Evolutionary conservation across 1,140 invertebrate species (phyloP).

Genomic region (Cotesia typhae): DNA sequence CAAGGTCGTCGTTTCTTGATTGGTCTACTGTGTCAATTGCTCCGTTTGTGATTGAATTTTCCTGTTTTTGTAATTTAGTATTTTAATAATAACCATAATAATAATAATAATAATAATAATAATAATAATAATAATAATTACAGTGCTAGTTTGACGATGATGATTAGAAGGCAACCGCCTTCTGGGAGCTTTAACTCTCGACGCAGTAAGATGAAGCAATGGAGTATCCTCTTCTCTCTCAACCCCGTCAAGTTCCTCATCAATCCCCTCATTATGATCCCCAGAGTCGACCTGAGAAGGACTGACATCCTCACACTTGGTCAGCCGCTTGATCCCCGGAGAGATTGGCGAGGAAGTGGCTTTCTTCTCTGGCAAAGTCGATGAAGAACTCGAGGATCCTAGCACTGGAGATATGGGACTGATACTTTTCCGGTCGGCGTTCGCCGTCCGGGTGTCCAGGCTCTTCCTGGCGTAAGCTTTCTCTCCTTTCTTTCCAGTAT

Average conservation of each 20-base stretch:
- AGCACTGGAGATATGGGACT: slow-evolving; percentile 27
- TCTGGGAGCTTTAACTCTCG: slow-evolving; percentile 71
- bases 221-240: slow-evolving; percentile 67
- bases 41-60: slow-evolving; percentile 58
- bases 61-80: slow-evolving; percentile 43
- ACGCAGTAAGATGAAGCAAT: slow-evolving; percentile 72
- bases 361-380: slow-evolving; percentile 26
- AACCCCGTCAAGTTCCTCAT: slow-evolving; percentile 70
- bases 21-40: slow-evolving; percentile 50
- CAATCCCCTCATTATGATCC: slow-evolving; percentile 46
- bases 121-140: slow-evolving; percentile 32
- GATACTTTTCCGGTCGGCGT: slow-evolving; percentile 1
- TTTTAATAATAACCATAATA: slow-evolving; percentile 19
- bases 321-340: slow-evolving; percentile 55
- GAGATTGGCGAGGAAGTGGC: slow-evolving; percentile 28
- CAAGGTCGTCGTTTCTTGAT: slow-evolving; percentile 51
- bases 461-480: slow-evolving; percentile 56
- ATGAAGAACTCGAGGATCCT: slow-evolving; percentile 39
- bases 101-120: slow-evolving; percentile 1
- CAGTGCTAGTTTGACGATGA: slow-evolving; percentile 50
- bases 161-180: slow-evolving; percentile 71
- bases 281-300: slow-evolving; percentile 50
- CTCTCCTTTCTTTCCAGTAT: slow-evolving; percentile 50
- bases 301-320: slow-evolving; percentile 50
- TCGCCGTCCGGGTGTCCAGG: slow-evolving; percentile 44